Base-by-base conservation (phyloP, 2,113 vertebrate species). In the Poecile atricapillus region DNA sequence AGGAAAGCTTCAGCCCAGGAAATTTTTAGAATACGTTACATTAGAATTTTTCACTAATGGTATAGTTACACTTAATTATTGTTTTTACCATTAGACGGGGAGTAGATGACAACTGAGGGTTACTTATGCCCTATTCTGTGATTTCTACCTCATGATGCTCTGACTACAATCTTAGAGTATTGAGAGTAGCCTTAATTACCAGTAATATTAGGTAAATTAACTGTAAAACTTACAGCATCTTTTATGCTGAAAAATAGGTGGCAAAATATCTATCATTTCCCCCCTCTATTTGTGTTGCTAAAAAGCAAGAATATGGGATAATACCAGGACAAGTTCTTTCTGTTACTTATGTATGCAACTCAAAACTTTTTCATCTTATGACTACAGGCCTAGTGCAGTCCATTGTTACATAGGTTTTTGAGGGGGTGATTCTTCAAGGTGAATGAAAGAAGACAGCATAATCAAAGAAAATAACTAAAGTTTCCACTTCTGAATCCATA, bases 11-110 rank as follows among this genome's bases (percentile, higher is more conserved):
- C 23, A 70, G n/a, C 19, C 39, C 28, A 67, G 35, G 25, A 55
- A 58, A 39, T 30, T 58, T 89, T 70, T 70, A 35, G 12, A 70
- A 47, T 13, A 75, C 3, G 0, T 71, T 70, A 33, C 3, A 4
- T 56, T 64, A 62, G 20, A 47, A 21, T 13, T 82, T 87, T 87
- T 82, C 1, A 0, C 8, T 74, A 46, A 52, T 0, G 0, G 13
- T 77, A 30, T n/a, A 41, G 11, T 19, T 19, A 21, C 30, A 35
- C 4, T 65, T 83, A 18, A 30, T 59, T 56, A 8, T 46, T 44
- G 27, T n/a, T 70, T 68, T 63, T 56, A 59, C 22, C 3, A 13
- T 75, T 82, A 70, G 27, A 35, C 23, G 47, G 8, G 25, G 12
- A 83, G 15, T n/a, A 81, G n/a, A 50, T 77, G 39, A 43, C 28